Percentiles rank a stretch among this genome's conserved stretches.
Evolutionary conservation across 2,113 vertebrate species (phyloP).

Genomic region (Antechinus flavipes): DNA sequence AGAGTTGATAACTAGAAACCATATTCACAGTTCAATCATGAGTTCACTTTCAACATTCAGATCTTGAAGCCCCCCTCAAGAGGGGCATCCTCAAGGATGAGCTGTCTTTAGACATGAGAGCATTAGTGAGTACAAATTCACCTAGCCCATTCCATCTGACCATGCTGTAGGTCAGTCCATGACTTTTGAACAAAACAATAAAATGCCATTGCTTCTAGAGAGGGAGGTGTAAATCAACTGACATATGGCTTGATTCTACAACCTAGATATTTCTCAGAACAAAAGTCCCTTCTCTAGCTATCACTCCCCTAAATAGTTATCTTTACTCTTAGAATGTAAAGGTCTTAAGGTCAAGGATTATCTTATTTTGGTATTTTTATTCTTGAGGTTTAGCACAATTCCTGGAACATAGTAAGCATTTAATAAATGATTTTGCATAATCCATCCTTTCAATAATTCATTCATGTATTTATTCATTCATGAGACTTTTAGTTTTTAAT

Average conservation of each 20-base stretch:
- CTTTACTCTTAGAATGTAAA: not conserved
- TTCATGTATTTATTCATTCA: not conserved
- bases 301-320: not conserved
- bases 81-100: too few species aligned
- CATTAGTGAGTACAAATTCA: too few species aligned
- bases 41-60: too few species aligned
- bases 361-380: not conserved
- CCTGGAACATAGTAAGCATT: not conserved
- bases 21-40: too few species aligned
- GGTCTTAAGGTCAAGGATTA: not conserved
- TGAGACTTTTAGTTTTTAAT: not conserved
- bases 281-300: not conserved
- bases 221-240: not conserved
- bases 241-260: not conserved
- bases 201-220: not conserved
- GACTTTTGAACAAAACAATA: not conserved
- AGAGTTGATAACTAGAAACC: not conserved
- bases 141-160: not conserved
- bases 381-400: not conserved
- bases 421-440: not conserved
- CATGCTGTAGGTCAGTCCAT: not conserved
- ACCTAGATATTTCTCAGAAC: not conserved
- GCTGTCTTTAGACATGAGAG: too few species aligned
- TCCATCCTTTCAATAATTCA: not conserved
- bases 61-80: too few species aligned